Base-by-base conservation (phyloP, 1,140 invertebrate species). In the Pseudoatta argentina region DNA sequence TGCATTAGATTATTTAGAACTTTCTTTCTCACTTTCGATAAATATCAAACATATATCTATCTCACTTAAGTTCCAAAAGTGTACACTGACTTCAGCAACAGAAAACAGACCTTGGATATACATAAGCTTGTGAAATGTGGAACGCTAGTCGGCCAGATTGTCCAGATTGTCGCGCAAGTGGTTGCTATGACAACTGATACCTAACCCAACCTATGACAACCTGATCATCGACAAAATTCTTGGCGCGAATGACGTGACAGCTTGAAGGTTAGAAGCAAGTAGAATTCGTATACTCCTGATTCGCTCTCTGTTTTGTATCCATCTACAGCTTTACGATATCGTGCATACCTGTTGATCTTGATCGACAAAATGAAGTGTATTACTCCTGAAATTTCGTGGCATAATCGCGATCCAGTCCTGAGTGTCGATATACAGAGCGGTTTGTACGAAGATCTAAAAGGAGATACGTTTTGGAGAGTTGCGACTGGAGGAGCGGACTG, bases 331-430 rank as follows among this genome's bases (percentile, higher is more conserved):
- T 44, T 10, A 44, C 2, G 2, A 44, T 10, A 24, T 73, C 94
- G 93, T 76, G 94, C 91, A 59, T 92, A 16, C 85, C 89, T 24
- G 79, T 89, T 73, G 4, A 34, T 12, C n/a, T 92, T 78, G 18
- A 88, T 89, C 30, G 77, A 59, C 88, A 95, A 76, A 55, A 99
- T 99, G 98, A 98, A 98, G 96, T 98, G 97, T 92, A 97, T 97
- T 63, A 99, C 98, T 87, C 99, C 99, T n/a, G 98, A 99, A 96
- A 99, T 99, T 88, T 98, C 98, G 4, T 99, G 99, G 99, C 98
- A 99, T 93, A 99, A 99, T 94, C 96, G 98, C 87, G 98, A 99
- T 92, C 99, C 99, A 5, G 98, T 99, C 0, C 96, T 99, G 73
- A 98, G 98, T 95, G 96, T 99, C 57, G 98, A 99, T 95, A 96